A percentile compares a stretch with the other conserved stretches of the same genome.
Conservation (phyloP, 2,797 vertebrate genomes). For the Acrocephalus scirpaceus region DNA sequence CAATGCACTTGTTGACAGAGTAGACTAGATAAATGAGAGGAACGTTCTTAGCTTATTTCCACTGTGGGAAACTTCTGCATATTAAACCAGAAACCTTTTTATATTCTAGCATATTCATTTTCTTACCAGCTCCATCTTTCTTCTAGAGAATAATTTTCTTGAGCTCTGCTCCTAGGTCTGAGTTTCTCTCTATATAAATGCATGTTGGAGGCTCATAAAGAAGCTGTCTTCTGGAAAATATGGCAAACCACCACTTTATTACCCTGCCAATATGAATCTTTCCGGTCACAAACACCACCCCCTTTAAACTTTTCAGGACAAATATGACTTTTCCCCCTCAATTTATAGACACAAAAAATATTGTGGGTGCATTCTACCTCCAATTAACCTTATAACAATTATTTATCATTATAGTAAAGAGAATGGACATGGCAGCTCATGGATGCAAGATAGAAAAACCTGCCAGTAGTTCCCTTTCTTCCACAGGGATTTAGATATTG, state of each 20-base stretch:
- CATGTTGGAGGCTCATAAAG: not conserved
- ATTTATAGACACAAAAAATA: not conserved
- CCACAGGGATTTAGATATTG: not conserved
- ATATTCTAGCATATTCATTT: not conserved
- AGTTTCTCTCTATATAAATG: not conserved
- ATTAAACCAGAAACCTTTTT: not conserved
- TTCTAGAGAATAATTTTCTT: not conserved
- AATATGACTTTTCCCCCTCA: accelerated
- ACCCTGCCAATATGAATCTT: not conserved
- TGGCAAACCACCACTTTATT: not conserved
- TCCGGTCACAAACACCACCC: not conserved
- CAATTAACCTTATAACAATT: not conserved
- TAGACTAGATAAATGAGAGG: not conserved
- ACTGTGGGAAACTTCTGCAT: not conserved
- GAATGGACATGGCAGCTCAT: not conserved
- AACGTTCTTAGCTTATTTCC: not conserved
- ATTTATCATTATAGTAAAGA: not conserved
- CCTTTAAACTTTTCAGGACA: not conserved
- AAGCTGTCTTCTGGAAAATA: not conserved
- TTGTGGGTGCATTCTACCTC: not conserved
- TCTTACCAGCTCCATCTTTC: not conserved
- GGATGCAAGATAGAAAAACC: not conserved
- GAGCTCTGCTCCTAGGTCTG: not conserved
- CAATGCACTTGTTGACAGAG: not conserved
- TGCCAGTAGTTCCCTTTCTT: not conserved